Conservation (phyloP, 2,113 vertebrate species). For the Hippocampus mohnikei region DNA sequence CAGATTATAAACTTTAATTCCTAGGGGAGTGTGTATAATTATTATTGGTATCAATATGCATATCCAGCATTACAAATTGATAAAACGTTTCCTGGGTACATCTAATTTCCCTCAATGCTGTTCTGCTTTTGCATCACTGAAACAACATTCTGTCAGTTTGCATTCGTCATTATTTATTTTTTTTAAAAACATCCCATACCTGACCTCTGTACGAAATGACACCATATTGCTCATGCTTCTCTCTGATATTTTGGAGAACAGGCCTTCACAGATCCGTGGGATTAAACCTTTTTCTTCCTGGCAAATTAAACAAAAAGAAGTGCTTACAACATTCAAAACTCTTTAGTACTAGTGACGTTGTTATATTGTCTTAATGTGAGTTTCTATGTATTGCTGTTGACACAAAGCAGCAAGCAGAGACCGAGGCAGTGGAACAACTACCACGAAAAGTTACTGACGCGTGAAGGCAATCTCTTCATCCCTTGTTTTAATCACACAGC, state of each 20-base stretch:
- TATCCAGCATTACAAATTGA: too few species aligned
- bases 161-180: too few species aligned
- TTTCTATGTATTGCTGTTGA: conserved; percentile 12
- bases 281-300: conserved; percentile 86
- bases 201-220: conserved; percentile 87
- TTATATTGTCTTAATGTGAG: conserved; percentile 27
- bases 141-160: too few species aligned
- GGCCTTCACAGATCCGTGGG: conserved; percentile 86
- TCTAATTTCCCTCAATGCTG: too few species aligned
- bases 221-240: conserved; percentile 75
- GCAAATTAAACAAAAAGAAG: conserved; percentile 18
- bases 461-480: conserved; percentile 56
- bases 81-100: too few species aligned
- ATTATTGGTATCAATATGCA: too few species aligned
- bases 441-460: conserved; percentile 50
- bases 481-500: conserved; percentile 69
- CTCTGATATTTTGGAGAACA: conserved; percentile 80
- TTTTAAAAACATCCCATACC: conserved; percentile 66
- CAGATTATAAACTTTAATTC: neutral
- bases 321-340: conserved; percentile 11
- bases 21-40: neutral
- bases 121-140: too few species aligned
- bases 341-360: neutral
- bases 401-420: conserved; percentile 32
- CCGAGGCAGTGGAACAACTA: conserved; percentile 39